Evolutionary conservation across 2,888 invertebrate species (phyloP).

Genomic region (Malthinus flaveolus): DNA sequence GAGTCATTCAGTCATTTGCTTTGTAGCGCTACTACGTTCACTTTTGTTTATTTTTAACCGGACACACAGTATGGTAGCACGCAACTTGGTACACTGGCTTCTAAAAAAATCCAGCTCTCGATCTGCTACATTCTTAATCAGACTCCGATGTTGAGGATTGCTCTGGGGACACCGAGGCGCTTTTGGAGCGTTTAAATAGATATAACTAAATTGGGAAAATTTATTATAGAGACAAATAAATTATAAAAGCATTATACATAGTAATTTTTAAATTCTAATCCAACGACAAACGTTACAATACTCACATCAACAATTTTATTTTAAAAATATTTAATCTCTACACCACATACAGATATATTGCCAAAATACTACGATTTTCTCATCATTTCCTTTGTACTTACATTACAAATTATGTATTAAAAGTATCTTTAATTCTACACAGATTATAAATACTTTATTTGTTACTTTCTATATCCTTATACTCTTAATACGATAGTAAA

Average conservation of each 20-base stretch:
- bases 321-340: constrained; percentile 40
- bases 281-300: constrained; percentile 38
- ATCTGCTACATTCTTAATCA: too few species aligned
- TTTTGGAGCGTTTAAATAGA: neutral
- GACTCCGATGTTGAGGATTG: too few species aligned
- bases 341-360: constrained; percentile 40
- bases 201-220: constrained; percentile 25
- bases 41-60: too few species aligned
- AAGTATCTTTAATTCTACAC: constrained; percentile 33
- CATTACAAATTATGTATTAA: constrained; percentile 30
- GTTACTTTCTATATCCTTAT: constrained; percentile 7
- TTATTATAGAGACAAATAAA: constrained; percentile 31
- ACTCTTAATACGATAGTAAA: neutral
- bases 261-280: constrained; percentile 35
- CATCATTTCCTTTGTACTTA: constrained; percentile 34
- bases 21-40: too few species aligned
- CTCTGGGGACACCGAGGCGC: too few species aligned
- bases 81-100: too few species aligned
- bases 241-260: constrained; percentile 43
- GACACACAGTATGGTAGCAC: too few species aligned
- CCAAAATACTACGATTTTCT: constrained; percentile 39
- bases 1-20: too few species aligned
- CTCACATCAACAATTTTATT: constrained; percentile 38
- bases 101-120: too few species aligned
- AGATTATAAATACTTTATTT: constrained; percentile 28